These are phyloP conservation scores for Lordiphosa clarofinis DNA, from an alignment of 1,140 invertebrate species.

Conservation along the genomic window DNA sequence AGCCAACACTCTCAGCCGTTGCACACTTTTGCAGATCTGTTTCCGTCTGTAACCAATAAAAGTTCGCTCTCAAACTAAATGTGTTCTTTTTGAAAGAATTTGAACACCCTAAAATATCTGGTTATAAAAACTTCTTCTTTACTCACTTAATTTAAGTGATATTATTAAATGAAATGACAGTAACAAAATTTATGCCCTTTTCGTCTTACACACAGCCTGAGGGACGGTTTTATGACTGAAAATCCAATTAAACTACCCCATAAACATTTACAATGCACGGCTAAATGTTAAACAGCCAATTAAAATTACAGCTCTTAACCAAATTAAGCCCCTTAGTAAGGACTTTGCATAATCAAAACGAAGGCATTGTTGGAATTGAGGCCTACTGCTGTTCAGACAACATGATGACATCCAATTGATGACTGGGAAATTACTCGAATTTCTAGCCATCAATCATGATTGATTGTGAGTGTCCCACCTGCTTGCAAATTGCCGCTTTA, in stretches of 20 bases:
- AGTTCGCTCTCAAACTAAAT: too few species aligned
- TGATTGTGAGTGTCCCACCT: conserved; percentile 22
- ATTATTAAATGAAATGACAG: too few species aligned
- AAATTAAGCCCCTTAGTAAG: conserved; percentile 44
- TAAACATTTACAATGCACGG: conserved; percentile 47
- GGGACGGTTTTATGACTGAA: conserved; percentile 35
- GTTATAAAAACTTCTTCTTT: too few species aligned
- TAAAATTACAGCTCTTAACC: conserved; percentile 51
- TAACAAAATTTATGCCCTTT: too few species aligned
- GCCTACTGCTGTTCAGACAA: background rate
- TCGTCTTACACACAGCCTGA: background rate
- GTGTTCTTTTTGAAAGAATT: too few species aligned
- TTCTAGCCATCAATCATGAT: conserved; percentile 46
- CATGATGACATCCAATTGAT: conserved; percentile 23
- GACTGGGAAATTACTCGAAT: conserved; percentile 8
- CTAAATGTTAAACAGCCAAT: conserved; percentile 35
- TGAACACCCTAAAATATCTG: too few species aligned
- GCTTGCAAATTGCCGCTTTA: conserved; percentile 2
- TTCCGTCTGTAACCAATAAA: too few species aligned
- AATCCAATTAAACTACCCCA: conserved; percentile 42
- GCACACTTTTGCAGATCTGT: too few species aligned
- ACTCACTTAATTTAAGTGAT: too few species aligned
- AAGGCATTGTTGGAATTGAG: background rate
- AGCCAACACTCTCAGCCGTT: too few species aligned
- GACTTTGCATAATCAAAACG: conserved; percentile 40